Evolutionary conservation across 2,797 vertebrate species (phyloP), one percentile per base, ranked within the genome.

Genomic region (Chrosomus eos): DNA sequence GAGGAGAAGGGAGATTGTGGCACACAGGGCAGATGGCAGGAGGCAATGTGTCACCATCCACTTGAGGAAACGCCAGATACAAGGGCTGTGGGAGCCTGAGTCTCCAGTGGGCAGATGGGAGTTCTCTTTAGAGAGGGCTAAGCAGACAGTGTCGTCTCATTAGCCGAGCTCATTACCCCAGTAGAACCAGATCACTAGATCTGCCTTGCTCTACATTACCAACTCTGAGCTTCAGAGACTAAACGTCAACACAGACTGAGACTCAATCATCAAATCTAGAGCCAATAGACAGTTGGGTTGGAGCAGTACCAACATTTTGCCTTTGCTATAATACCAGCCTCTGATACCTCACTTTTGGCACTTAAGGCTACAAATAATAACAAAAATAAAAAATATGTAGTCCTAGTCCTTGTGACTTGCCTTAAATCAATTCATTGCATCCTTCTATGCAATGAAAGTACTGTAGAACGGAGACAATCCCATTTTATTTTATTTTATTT

Each of bases 101-200:
- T 82, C 85, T 89, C 88, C 84, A 84, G 81, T 80, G 85, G 88
- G 87, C 91, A 92, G 91, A 91, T 91, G 91, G 90, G 88, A 80
- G 85, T 89, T 89, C 85, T 86, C 86, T 88, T 76, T 82, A 86
- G 84, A 90, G 83, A 89, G 82, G 80, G 87, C 38, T 78, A 89
- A 86, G 87, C 85, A 73, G 88, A 81, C 81, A 73, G 75, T 73
- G 79, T 82, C 43, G 60, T 77, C 83, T 91, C 87, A 89, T 91
- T 90, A 89, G 83, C 58, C 53, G 53, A 71, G 85, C 85, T 91
- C 87, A 82, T 88, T 87, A 89, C 87, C 84, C 81, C 81, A 71
- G 71, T 26, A 67, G 80, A 36, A 78, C 72, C 21, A 70, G 82
- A 84, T 74, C 71, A 80, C 36, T 83, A 80, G 51, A 67, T 79